These are phyloP conservation scores for Spondyliosoma cantharus DNA, from an alignment of 2,797 vertebrate genomes.

Conservation along the genomic window DNA sequence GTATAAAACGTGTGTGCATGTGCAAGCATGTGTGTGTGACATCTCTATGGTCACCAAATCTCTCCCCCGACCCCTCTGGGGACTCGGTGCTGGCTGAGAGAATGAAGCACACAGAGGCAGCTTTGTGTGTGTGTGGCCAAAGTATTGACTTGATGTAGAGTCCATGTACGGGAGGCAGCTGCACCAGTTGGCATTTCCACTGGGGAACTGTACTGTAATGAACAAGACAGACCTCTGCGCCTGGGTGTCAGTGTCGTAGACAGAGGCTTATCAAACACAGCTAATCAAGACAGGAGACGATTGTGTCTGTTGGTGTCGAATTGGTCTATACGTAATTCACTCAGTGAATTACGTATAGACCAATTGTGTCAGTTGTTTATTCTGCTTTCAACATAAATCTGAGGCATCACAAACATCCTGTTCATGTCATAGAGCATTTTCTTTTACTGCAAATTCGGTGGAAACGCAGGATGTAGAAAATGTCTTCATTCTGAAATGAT, in stretches of 20 bases:
- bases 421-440: neutral
- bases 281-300: conserved; percentile 31
- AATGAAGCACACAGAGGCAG: conserved; percentile 51
- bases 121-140: conserved; percentile 53
- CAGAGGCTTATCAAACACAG: conserved; percentile 28
- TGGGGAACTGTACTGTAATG: conserved; percentile 18
- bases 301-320: no score
- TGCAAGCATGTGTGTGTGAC: conserved; percentile 35
- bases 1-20: conserved; percentile 19
- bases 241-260: conserved; percentile 24
- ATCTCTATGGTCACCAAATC: conserved; percentile 42
- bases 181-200: conserved; percentile 52
- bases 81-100: conserved; percentile 26
- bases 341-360: neutral
- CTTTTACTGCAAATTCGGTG: neutral
- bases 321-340: no score
- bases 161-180: conserved; percentile 55
- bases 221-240: conserved; percentile 45
- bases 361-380: neutral
- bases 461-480: neutral
- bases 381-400: neutral
- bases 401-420: neutral
- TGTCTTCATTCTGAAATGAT: rapidly evolving
- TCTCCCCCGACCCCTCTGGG: conserved; percentile 28
- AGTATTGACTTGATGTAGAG: conserved; percentile 57